These are phyloP conservation scores for Pseudococcus longispinus DNA, from an alignment of 2,888 invertebrate species.

Conservation along the genomic window DNA sequence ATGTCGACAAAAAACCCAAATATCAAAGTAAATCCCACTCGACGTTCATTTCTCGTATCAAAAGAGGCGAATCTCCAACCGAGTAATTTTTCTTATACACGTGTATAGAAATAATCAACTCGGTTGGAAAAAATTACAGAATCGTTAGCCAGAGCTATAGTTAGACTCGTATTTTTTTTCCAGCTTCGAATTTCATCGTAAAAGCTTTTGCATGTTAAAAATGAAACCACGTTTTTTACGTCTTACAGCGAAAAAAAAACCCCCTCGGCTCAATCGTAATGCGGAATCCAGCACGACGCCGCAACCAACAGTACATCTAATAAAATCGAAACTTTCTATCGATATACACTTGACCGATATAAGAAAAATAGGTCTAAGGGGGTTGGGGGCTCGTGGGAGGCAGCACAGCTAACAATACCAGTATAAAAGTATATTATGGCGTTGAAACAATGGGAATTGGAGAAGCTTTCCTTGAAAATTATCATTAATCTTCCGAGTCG, in stretches of 20 bases:
- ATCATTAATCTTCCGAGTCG: constrained; percentile 31
- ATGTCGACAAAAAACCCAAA: neutral
- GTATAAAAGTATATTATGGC: neutral
- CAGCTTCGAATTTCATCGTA: neutral
- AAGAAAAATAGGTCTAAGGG: neutral
- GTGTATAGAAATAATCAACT: neutral
- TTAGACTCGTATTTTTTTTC: neutral
- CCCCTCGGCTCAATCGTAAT: neutral
- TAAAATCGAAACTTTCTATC: neutral
- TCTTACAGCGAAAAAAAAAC: neutral
- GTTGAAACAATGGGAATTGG: neutral
- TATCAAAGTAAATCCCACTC: neutral
- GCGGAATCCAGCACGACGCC: neutral
- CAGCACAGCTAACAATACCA: neutral
- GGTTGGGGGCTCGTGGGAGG: neutral
- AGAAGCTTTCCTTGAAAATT: neutral
- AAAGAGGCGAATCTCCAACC: neutral
- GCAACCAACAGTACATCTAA: neutral
- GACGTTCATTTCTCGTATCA: neutral
- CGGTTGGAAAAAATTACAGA: neutral
- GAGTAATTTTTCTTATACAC: neutral
- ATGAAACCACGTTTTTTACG: neutral
- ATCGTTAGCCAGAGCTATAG: neutral
- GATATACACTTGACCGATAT: neutral
- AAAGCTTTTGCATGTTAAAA: constrained; percentile 26